Percentiles rank a stretch among this genome's conserved stretches.
These are phyloP conservation scores for Mus caroli DNA, from an alignment of 2,797 vertebrate species.

Conservation along the genomic window DNA sequence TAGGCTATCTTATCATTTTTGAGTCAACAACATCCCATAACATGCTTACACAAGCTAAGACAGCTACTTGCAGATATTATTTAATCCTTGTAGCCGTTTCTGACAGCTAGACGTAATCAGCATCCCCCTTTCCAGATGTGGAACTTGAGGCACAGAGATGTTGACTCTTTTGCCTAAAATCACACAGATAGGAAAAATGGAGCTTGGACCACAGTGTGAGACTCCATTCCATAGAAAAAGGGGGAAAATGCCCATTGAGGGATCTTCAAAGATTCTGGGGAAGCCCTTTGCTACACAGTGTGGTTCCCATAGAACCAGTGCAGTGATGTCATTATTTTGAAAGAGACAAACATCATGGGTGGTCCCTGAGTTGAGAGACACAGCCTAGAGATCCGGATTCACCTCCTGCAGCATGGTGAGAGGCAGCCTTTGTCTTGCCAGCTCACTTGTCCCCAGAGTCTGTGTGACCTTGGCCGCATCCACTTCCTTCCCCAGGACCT, in stretches of 20 bases:
- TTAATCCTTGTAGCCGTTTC: neutral
- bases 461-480: conserved; percentile 6
- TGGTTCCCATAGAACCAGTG: rapidly evolving
- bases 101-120: neutral
- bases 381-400: neutral
- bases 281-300: neutral
- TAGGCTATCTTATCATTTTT: neutral
- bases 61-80: neutral
- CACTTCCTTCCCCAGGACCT: neutral
- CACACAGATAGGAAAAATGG: neutral
- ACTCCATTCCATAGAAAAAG: neutral
- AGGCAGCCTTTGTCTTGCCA: neutral
- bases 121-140: neutral
- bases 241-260: rapidly evolving
- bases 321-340: neutral
- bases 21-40: neutral
- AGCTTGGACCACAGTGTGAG: neutral
- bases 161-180: neutral
- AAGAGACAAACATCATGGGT: neutral
- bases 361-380: neutral
- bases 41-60: neutral
- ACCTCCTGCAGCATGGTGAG: neutral
- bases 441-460: neutral
- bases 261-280: neutral
- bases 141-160: neutral